A percentile compares a stretch with the other conserved stretches of the same genome.
phyloP scores from a whole-genome alignment of 1,140 invertebrate genomes.

The Anadara kagoshimensis region DNA sequence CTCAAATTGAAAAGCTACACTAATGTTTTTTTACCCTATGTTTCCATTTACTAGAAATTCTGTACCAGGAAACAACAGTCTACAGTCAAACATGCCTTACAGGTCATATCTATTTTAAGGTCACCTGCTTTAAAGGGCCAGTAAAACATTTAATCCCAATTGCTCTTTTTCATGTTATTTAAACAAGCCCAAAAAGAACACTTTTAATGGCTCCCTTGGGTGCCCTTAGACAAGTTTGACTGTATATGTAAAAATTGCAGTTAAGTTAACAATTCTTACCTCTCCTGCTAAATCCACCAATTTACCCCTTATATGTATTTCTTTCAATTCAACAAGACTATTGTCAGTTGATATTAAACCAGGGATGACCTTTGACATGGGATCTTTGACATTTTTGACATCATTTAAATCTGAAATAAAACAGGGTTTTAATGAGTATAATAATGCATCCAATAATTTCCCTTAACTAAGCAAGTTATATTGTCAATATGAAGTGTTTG shows the following conservation, averaged over 20 bases:
- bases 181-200: no score
- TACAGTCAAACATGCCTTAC: background rate
- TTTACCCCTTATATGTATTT: constrained; percentile 69
- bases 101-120: background rate
- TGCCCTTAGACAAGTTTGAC: constrained; percentile 59
- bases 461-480: background rate
- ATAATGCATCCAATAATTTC: background rate
- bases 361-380: constrained; percentile 62
- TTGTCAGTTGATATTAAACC: constrained; percentile 59
- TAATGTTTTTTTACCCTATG: no score
- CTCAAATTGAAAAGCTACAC: no score
- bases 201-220: no score
- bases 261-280: constrained; percentile 43
- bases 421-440: background rate
- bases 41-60: background rate
- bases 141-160: no score
- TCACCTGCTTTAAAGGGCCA: no score
- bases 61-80: background rate
- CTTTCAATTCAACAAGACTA: constrained; percentile 61
- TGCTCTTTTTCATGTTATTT: no score
- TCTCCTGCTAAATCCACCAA: constrained; percentile 71
- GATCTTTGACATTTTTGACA: constrained; percentile 58
- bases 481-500: no score
- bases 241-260: background rate
- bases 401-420: constrained; percentile 43